Percentiles rank a stretch among this genome's conserved stretches.
Evolutionary conservation across 2,797 vertebrate genomes (phyloP).

Genomic region (Oreortyx pictus): DNA sequence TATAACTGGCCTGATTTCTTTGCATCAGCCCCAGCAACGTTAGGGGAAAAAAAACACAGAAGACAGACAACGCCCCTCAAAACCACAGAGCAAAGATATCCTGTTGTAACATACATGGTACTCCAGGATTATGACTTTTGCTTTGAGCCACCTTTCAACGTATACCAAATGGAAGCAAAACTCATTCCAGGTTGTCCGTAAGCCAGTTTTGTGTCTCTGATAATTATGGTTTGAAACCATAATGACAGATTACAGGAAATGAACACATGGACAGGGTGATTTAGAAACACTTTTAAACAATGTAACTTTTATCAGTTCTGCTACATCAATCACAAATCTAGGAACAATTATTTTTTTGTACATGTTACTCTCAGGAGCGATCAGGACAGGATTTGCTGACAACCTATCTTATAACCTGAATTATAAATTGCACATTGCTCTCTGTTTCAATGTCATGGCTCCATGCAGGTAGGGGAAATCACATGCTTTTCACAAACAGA

Average conservation of each 20-base stretch:
- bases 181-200: slow-evolving; percentile 3
- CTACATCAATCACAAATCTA: slow-evolving; percentile 71
- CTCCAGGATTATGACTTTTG: slow-evolving; percentile 59
- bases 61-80: slow-evolving; percentile 49
- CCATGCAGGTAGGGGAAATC: slow-evolving; percentile 61
- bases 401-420: slow-evolving; percentile 44
- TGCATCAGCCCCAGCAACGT: slow-evolving; percentile 32
- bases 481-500: not conserved
- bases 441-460: slow-evolving; percentile 29
- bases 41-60: slow-evolving; percentile 1
- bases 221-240: slow-evolving; percentile 62
- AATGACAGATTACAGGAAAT: slow-evolving; percentile 77
- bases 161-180: slow-evolving; percentile 53
- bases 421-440: slow-evolving; percentile 17
- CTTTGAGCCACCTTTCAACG: slow-evolving; percentile 51
- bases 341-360: slow-evolving; percentile 71
- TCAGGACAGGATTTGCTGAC: slow-evolving; percentile 70
- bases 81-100: slow-evolving; percentile 65
- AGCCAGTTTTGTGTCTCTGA: slow-evolving; percentile 68
- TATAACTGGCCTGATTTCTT: slow-evolving; percentile 3
- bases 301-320: slow-evolving; percentile 73
- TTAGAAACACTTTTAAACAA: slow-evolving; percentile 75
- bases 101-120: not conserved
- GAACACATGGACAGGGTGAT: slow-evolving; percentile 61
- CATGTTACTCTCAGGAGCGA: slow-evolving; percentile 61